Evolutionary conservation across 2,888 invertebrate species (phyloP), one percentile per base, ranked within the genome.

Genomic region (Heteropelma amictum): DNA sequence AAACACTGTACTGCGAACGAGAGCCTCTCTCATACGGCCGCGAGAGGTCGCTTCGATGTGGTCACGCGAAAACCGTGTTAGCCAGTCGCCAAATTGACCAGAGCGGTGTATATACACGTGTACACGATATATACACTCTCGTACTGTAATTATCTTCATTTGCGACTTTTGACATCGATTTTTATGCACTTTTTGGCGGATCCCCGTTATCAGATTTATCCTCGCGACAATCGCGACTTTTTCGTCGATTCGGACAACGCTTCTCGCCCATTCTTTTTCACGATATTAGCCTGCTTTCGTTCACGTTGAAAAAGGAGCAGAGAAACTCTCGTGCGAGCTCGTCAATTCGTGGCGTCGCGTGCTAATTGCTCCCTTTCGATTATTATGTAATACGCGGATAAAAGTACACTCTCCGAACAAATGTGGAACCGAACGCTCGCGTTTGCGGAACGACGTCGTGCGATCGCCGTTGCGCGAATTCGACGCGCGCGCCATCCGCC

Each of bases 31-130:
- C 60, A 65, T 70, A 71, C 58, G 54, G 65, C 65, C 8, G 51
- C 64, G 70, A 61, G 65, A 65, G 61, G 49, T 61, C 19, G 61
- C 61, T 47, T 61, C 47, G 65, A 40, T 67, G 42, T 68, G 80
- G 84, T 86, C 87, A 87, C 86, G 87, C 87, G 80, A 88, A 86
- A 87, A 79, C 81, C 83, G 81, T 87, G 86, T 87, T 87, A 86
- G 84, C 83, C 82, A 83, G 82, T 84, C 81, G 81, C 83, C 84
- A 84, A 86, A 84, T 85, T 84, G 84, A 82, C 84, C 79, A 77
- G n/a, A n/a, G n/a, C 80, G 80, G 47, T 40, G 21, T 56, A 26
- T 7, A 19, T 49, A 28, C 38, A 12, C 3, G 7, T 7, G 42
- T 23, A 14, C 23, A 23, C 19, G 60, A 8, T 14, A n/a, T 4